These are phyloP conservation scores for Macroramphosus scolopax DNA, from an alignment of 2,797 vertebrate genomes.

Conservation along the genomic window DNA sequence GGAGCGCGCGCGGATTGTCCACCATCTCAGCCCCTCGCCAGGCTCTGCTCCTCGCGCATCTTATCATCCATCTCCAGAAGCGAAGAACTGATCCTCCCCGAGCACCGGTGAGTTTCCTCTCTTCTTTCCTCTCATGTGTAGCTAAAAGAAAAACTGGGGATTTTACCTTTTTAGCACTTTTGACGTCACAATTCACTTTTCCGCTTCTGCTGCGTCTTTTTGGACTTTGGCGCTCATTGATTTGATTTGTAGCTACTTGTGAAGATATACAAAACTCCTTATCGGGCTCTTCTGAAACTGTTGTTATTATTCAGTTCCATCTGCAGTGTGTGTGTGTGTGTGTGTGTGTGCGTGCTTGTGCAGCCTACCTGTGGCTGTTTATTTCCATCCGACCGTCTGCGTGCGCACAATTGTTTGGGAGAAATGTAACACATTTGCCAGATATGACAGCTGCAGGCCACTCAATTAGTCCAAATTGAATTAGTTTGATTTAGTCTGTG, in stretches of 20 bases:
- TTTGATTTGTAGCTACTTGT: too few species aligned
- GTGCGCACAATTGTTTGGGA: too few species aligned
- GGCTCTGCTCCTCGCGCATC: constrained; percentile 46
- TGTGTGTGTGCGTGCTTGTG: background rate
- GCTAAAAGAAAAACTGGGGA: background rate
- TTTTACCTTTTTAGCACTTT: background rate
- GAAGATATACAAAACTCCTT: too few species aligned
- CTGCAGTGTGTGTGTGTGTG: background rate
- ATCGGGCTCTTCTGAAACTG: too few species aligned
- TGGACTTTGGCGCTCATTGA: too few species aligned
- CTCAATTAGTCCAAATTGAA: constrained; percentile 36
- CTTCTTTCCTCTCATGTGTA: too few species aligned
- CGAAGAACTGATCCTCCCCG: constrained; percentile 40
- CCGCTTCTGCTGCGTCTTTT: background rate
- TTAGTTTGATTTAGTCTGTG: background rate
- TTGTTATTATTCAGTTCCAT: too few species aligned
- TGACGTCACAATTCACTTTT: background rate
- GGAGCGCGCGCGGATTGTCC: constrained; percentile 79
- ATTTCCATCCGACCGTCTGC: too few species aligned
- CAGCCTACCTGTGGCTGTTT: constrained; percentile 10
- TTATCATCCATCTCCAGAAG: constrained; percentile 48
- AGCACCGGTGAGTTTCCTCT: constrained; percentile 59
- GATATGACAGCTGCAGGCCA: constrained; percentile 20
- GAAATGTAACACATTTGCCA: constrained; percentile 16
- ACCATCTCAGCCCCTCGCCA: constrained; percentile 55